Evolutionary conservation across 1,140 invertebrate species (phyloP).

Genomic region (Sarcophaga peregrina): DNA sequence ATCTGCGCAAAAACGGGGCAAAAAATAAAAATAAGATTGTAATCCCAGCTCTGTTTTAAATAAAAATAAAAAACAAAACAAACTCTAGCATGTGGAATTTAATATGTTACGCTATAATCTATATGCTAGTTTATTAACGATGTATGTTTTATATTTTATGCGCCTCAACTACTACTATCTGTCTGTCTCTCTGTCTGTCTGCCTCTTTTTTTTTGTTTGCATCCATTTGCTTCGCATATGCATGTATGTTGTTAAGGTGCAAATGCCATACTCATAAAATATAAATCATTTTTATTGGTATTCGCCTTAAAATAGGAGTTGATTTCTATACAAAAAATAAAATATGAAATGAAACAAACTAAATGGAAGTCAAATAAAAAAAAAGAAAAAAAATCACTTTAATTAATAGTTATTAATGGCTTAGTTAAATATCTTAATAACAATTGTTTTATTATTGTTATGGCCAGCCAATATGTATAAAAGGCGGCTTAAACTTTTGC

Average conservation of each 20-base stretch:
- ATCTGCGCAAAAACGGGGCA: not conserved
- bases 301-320: not conserved
- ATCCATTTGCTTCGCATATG: too few relatives aligned
- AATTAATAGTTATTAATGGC: slow-evolving; percentile 15
- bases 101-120: not conserved
- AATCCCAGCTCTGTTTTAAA: not conserved
- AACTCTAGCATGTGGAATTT: not conserved
- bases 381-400: not conserved
- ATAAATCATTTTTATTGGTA: slow-evolving; percentile 31
- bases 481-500: too few relatives aligned
- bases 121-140: slow-evolving; percentile 18
- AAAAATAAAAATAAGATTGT: not conserved
- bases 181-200: too few relatives aligned
- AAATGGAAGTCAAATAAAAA: not conserved
- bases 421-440: slow-evolving; percentile 3
- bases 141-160: not conserved
- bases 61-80: too few relatives aligned
- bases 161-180: not conserved
- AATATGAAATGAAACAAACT: not conserved
- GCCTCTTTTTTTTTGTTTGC: too few relatives aligned
- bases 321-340: not conserved
- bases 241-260: slow-evolving; percentile 22
- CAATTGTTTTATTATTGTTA: not conserved
- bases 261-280: slow-evolving; percentile 40
- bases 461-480: not conserved